Percentiles rank a stretch among this genome's conserved stretches.
Conservation (phyloP, 2,797 vertebrate species). For the Acanthopagrus latus region DNA sequence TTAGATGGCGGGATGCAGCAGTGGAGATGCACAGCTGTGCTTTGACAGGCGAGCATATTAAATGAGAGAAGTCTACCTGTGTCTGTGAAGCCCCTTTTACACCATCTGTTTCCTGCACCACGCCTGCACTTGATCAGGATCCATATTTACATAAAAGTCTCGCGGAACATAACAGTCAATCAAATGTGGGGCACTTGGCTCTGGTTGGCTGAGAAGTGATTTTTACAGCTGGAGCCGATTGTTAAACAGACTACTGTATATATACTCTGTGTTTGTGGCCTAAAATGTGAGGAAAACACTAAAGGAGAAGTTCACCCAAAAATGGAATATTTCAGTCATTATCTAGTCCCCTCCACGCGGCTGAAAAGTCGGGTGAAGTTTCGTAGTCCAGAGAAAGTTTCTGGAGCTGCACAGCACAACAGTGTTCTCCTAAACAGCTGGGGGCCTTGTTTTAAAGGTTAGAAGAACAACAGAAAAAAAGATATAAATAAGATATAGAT, state of each 20-base stretch:
- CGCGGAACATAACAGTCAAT: constrained; percentile 18
- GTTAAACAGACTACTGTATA: not conserved
- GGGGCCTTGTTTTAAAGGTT: too few relatives aligned
- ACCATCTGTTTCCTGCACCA: constrained; percentile 55
- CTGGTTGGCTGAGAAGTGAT: not conserved
- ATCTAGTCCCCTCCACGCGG: too few relatives aligned
- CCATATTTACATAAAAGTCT: constrained; percentile 28
- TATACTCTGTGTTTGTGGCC: not conserved
- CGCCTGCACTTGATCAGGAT: constrained; percentile 36
- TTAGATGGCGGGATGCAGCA: constrained; percentile 45
- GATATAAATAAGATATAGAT: too few relatives aligned
- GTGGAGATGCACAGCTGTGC: constrained; percentile 59
- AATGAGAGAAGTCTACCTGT: constrained; percentile 48
- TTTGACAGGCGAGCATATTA: constrained; percentile 60
- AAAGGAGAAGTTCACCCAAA: too few relatives aligned
- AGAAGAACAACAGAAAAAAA: too few relatives aligned
- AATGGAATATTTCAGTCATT: too few relatives aligned
- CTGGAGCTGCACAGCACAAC: too few relatives aligned
- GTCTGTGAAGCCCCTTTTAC: constrained; percentile 43
- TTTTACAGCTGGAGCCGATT: not conserved
- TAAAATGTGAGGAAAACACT: not conserved
- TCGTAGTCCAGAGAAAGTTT: too few relatives aligned
- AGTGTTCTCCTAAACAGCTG: too few relatives aligned
- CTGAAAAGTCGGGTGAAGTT: too few relatives aligned
- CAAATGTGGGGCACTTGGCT: not conserved